Conservation (phyloP, 2,888 invertebrate genomes). For the Teleiodes luculella region DNA sequence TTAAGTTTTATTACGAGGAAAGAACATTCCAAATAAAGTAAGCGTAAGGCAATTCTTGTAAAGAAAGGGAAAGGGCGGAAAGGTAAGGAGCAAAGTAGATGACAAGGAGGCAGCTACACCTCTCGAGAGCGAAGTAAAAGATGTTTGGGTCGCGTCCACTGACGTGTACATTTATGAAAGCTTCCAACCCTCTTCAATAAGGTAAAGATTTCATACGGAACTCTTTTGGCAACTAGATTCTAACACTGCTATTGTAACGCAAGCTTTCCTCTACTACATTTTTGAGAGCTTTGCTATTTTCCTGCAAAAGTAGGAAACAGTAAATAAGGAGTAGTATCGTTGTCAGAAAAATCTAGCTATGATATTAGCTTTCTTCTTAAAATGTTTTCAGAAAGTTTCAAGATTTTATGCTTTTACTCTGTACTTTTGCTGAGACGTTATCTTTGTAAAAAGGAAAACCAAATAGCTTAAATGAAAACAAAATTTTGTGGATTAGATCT, state of each 20-base stretch:
- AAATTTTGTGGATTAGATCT: no score
- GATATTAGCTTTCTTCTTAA: background rate
- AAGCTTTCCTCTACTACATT: slow-evolving; percentile 2
- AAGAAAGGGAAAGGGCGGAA: slow-evolving; percentile 40
- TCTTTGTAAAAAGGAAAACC: no score
- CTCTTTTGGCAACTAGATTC: slow-evolving; percentile 39
- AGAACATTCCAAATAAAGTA: slow-evolving; percentile 39
- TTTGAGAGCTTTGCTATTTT: background rate
- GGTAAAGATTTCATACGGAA: slow-evolving; percentile 45
- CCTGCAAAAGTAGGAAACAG: background rate
- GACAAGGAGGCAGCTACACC: slow-evolving; percentile 53
- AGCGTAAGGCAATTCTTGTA: slow-evolving; percentile 38
- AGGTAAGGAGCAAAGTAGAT: slow-evolving; percentile 55
- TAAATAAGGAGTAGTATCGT: slow-evolving; percentile 21
- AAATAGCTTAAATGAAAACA: no score
- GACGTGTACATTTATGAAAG: slow-evolving; percentile 64
- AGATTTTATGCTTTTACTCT: no score
- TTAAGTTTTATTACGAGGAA: slow-evolving; percentile 25
- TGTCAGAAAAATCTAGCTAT: background rate
- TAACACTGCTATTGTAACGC: slow-evolving; percentile 9
- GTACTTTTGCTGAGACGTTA: background rate
- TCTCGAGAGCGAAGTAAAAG: slow-evolving; percentile 60
- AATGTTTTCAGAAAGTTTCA: background rate
- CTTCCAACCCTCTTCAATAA: slow-evolving; percentile 40
- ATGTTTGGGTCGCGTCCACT: slow-evolving; percentile 62